Evolutionary conservation across 2,797 vertebrate species (phyloP).

Genomic region (Alosa sapidissima): DNA sequence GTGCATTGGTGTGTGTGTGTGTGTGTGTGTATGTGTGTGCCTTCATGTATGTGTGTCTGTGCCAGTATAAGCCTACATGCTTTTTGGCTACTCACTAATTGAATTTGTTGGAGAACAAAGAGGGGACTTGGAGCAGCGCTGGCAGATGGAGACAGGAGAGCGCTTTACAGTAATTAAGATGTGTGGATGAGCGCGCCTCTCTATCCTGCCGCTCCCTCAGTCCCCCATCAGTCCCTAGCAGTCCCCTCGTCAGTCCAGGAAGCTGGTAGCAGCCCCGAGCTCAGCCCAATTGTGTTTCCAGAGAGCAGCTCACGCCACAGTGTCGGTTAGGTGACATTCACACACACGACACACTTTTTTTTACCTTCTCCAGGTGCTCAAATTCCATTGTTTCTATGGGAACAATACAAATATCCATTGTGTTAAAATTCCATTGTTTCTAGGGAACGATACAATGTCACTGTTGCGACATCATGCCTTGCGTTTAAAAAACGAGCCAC

Average conservation of each 20-base stretch:
- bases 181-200: constrained; percentile 47
- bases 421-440: no score
- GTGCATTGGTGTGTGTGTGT: neutral
- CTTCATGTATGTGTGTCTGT: no score
- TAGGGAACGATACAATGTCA: no score
- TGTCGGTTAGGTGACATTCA: no score
- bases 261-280: neutral
- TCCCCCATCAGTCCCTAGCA: neutral
- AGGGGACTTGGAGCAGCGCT: constrained; percentile 44
- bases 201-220: constrained; percentile 47
- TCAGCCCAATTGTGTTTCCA: neutral
- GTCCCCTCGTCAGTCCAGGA: neutral
- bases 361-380: no score
- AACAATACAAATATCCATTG: no score
- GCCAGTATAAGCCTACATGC: neutral
- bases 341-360: no score
- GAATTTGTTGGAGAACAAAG: constrained; percentile 56
- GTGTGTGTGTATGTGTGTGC: neutral
- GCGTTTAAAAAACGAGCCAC: no score
- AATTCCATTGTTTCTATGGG: no score
- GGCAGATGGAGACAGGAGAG: constrained; percentile 43
- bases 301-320: no score
- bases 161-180: constrained; percentile 54
- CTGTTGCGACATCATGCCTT: no score
- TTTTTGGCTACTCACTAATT: constrained; percentile 40